Evolutionary conservation across 1,140 invertebrate genomes (phyloP), one percentile per base, ranked within the genome.

Genomic region (Oryctes rhinoceros): DNA sequence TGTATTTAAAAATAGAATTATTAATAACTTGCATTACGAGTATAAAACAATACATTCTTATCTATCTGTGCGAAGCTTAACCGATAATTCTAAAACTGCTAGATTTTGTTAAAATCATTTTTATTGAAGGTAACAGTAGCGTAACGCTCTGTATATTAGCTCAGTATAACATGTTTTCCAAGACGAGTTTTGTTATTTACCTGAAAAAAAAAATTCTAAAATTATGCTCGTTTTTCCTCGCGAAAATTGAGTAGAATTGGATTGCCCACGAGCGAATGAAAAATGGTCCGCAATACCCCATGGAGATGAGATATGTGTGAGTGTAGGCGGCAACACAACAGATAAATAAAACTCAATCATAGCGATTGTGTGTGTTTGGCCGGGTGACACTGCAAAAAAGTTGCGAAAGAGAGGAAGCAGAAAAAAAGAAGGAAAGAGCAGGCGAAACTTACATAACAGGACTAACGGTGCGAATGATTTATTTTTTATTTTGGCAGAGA

Each of bases 341-440:
- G 65, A 67, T 67, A 67, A 67, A 67, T 67, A 67, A 30, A 67
- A 67, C 65, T 67, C 65, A 67, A 67, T 67, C 65, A 67, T 67
- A 67, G 65, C 65, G 20, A 67, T 67, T 67, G 65, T 67, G 65
- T 67, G 20, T 67, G 18, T 24, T 67, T 67, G 65, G 65, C n/a
- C 65, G 65, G 30, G 65, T 67, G 65, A 35, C 65, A 67, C 20
- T 67, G 20, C 30, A 67, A 67, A 53, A 67, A 67, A 67, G 20
- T 67, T 67, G 30, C 65, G 20, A 24, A 24, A 9, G 18, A 67
- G 65, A 67, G 18, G 65, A 24, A 24, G 20, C 18, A 67, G 65
- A 24, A 67, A 35, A 30, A 67, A 62, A n/a, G 24, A 62, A 35
- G 65, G n/a, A 53, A 53, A 53, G 49, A 53, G 49, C 49, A 53